Conservation (phyloP, 2,888 invertebrate genomes). For the Drosophila bunnanda region DNA sequence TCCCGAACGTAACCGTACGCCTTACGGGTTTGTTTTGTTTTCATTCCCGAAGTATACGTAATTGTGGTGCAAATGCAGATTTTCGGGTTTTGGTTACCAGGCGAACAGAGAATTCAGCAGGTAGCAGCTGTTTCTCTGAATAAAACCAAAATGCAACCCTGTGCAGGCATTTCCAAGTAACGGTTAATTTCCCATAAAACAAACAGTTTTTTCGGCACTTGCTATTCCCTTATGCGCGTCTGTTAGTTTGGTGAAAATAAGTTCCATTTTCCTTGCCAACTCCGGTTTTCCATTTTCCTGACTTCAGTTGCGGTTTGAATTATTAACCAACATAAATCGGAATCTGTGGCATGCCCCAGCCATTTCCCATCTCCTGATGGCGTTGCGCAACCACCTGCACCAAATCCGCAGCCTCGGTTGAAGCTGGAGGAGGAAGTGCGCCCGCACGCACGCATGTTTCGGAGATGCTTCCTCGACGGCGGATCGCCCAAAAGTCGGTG, state of each 20-base stretch:
- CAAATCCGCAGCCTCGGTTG: constrained; percentile 3
- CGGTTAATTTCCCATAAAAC: neutral
- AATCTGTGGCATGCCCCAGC: constrained; percentile 13
- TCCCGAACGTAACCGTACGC: too few relatives aligned
- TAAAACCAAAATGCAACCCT: neutral
- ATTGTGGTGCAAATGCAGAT: neutral
- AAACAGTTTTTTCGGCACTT: neutral
- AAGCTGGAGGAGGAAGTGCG: constrained; percentile 22
- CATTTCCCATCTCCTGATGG: constrained; percentile 1
- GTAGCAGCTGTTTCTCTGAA: too few relatives aligned
- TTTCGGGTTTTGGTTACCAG: neutral
- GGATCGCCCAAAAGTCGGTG: constrained; percentile 29
- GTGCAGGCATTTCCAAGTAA: neutral
- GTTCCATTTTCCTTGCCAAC: neutral
- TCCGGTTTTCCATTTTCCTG: neutral
- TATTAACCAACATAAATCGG: constrained; percentile 27
- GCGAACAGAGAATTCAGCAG: neutral
- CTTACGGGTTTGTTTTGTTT: too few relatives aligned
- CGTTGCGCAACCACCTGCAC: constrained; percentile 23
- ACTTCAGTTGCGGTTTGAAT: neutral
- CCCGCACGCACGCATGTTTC: constrained; percentile 10
- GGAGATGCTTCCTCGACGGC: constrained; percentile 15
- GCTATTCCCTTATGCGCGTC: too few relatives aligned
- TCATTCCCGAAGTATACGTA: too few relatives aligned
- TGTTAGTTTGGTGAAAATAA: too few relatives aligned